These are phyloP conservation scores for Acomys russatus DNA, from an alignment of 2,797 vertebrate species.

Conservation along the genomic window DNA sequence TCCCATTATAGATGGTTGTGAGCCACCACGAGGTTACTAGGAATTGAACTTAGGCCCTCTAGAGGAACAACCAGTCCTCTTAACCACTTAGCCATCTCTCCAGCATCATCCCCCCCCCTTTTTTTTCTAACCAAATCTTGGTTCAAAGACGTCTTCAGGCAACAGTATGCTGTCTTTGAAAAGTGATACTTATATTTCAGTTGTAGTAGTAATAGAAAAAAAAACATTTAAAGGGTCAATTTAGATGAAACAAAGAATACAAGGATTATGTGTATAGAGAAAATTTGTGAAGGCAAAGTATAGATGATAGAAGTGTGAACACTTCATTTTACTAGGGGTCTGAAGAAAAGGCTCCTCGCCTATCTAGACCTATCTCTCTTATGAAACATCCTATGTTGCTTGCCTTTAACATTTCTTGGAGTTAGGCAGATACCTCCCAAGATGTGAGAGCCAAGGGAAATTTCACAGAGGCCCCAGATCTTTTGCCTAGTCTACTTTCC, in stretches of 20 bases:
- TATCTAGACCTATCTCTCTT: background rate
- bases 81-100: too few species aligned
- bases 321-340: background rate
- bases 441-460: background rate
- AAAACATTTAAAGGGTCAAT: slow-evolving; percentile 37
- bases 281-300: background rate
- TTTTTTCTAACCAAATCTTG: background rate
- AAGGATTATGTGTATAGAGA: background rate
- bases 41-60: too few species aligned
- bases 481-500: background rate
- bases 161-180: background rate
- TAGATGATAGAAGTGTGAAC: background rate
- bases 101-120: background rate
- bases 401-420: background rate
- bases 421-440: background rate
- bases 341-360: background rate
- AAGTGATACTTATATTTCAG: background rate
- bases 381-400: background rate
- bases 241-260: background rate
- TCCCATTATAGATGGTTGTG: too few species aligned
- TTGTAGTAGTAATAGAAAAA: background rate
- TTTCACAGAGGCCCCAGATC: background rate
- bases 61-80: too few species aligned
- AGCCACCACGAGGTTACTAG: too few species aligned
- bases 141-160: background rate